These are phyloP conservation scores for Malurus leucopterus DNA, from an alignment of 2,797 vertebrate genomes.

Conservation along the genomic window DNA sequence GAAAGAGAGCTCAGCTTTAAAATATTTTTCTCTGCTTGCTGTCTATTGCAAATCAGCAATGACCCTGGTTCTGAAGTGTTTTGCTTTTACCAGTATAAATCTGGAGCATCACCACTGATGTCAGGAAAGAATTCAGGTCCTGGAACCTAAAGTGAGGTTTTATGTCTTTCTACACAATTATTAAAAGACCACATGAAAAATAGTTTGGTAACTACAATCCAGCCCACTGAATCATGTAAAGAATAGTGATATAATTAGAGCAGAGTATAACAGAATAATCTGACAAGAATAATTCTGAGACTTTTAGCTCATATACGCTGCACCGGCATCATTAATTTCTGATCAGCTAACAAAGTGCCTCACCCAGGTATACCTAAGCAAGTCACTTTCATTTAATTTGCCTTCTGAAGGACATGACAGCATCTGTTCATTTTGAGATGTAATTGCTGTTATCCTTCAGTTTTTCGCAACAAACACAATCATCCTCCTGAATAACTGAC, in stretches of 20 bases:
- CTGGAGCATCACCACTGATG: background rate
- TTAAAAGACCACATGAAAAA: conserved; percentile 1
- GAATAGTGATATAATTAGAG: conserved; percentile 42
- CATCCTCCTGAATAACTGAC: conserved; percentile 74
- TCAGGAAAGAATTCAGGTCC: background rate
- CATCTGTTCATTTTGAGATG: conserved; percentile 72
- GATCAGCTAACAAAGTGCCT: conserved; percentile 47
- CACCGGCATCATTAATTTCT: conserved; percentile 22
- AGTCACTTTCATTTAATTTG: conserved; percentile 76
- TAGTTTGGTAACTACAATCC: conserved; percentile 21
- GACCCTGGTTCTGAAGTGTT: background rate
- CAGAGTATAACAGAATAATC: conserved; percentile 19
- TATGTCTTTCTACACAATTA: background rate
- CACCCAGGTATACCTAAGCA: conserved; percentile 51
- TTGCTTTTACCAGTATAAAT: background rate
- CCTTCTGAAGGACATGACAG: conserved; percentile 71
- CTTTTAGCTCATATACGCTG: conserved; percentile 26
- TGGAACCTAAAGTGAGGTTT: background rate
- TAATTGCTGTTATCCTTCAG: conserved; percentile 79
- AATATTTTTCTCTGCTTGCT: background rate
- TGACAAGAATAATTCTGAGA: conserved; percentile 46
- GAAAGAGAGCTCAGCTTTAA: background rate
- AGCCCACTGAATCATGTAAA: conserved; percentile 30
- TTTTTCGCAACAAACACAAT: conserved; percentile 78
- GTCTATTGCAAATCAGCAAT: background rate